Base-by-base conservation (phyloP, 2,888 invertebrate genomes). In the Clitarchus hookeri region DNA sequence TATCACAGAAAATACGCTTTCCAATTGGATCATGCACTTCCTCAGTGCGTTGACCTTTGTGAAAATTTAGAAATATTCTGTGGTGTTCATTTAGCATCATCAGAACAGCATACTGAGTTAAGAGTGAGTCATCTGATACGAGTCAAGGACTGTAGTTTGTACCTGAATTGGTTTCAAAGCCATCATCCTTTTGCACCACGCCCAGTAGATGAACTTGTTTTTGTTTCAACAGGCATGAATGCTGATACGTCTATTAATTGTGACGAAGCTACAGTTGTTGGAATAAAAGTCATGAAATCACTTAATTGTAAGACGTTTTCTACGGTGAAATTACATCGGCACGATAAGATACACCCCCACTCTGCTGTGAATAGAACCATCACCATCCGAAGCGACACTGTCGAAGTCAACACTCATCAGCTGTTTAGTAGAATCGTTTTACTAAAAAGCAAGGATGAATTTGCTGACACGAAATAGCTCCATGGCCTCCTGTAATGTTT, bases 131-230 rank as follows among this genome's bases (percentile, higher is more conserved):
- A 13, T 0, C 23, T n/a, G 4, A 27, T 27, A 3, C 79, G 26
- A 13, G 79, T 0, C 27, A 79, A 79, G 25, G 79, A n/a, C 79
- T 79, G 0, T n/a, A 6, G 23, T 12, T 26, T 12, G 23, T 79
- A n/a, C 25, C 27, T 79, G 27, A 25, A 79, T 27, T 79, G 16
- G 79, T 27, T n/a, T n/a, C 26, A 79, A 27, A 79, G 23, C 25
- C 25, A n/a, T 79, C 12, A 79, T n/a, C 13, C 9, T 79, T n/a
- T n/a, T n/a, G n/a, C n/a, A n/a, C n/a, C n/a, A n/a, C n/a, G n/a
- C n/a, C n/a, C n/a, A n/a, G n/a, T n/a, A n/a, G 79, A 79, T n/a
- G 79, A 79, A 27, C 25, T 79, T 27, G 27, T 79, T 25, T 79
- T 13, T n/a, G 11, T 79, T 79, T 23, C 79, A 79, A 79, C 0